Base-by-base conservation (phyloP, 2,113 vertebrate species). In the Limanda limanda region DNA sequence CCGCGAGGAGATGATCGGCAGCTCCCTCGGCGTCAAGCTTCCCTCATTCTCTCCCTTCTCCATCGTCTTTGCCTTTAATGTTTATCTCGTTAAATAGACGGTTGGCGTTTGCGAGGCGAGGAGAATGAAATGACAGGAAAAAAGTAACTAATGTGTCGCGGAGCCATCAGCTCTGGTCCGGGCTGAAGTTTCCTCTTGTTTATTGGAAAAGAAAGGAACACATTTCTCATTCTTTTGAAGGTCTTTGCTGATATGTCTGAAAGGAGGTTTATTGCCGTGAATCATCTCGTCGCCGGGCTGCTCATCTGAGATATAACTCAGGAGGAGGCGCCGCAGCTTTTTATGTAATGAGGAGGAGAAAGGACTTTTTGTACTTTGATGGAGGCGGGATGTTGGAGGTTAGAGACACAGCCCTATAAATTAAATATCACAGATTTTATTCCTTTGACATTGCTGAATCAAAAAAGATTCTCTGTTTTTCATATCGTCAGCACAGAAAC, bases 41-140 rank as follows among this genome's bases (percentile, higher is more conserved):
- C 21, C 54, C 12, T 58, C 2, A 1, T 42, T 76, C 40, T 70
- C 9, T 47, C 18, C 61, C 55, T 47, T 54, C 6, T 37, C 78
- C 57, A n/a, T n/a, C 15, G 10, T 21, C 52, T 63, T 3, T 71
- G 31, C 72, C 31, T 78, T 87, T 79, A 66, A 76, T 83, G 67
- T 89, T 76, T 74, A 79, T 82, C 81, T 81, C 68, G 78, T 87
- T 68, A 63, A 72, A 57, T 63, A 79, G 79, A 71, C 76, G 61
- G 65, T 63, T 37, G 67, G 48, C 2, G 0, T 47, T 63, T 73
- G 52, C 13, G 6, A 25, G 71, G 35, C 65, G 70, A 68, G 35
- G 11, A 48, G 54, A 78, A 37, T 48, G 69, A 74, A 76, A 82
- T 59, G 47, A 85, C 68, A 59, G 40, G 37, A 56, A 54, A 1